A percentile compares a stretch with the other conserved stretches of the same genome.
Conservation (phyloP, 2,113 vertebrate genomes). For the Morone chrysops region DNA sequence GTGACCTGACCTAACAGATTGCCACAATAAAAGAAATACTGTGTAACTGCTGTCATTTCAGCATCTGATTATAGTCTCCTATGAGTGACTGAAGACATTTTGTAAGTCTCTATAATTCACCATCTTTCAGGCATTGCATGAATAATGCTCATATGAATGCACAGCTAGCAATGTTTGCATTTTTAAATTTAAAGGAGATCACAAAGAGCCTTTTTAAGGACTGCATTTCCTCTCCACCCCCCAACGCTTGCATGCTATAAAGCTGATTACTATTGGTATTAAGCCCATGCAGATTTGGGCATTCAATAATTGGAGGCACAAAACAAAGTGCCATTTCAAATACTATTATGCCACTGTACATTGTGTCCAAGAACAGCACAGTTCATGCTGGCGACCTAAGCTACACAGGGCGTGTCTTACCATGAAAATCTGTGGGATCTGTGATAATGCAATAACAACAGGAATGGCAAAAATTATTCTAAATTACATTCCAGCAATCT, state of each 20-base stretch:
- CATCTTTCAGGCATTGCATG: too few relatives aligned
- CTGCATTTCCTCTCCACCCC: background rate
- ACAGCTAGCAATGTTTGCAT: too few relatives aligned
- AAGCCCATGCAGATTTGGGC: background rate
- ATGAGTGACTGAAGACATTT: background rate
- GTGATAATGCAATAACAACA: too few relatives aligned
- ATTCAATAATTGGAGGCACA: slow-evolving; percentile 15
- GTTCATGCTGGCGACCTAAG: slow-evolving; percentile 13
- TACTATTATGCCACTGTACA: background rate
- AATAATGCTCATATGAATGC: too few relatives aligned
- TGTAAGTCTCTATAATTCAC: background rate
- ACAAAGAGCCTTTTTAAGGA: background rate
- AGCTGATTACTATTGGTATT: background rate
- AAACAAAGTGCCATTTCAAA: slow-evolving; percentile 25
- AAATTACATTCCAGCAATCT: too few relatives aligned
- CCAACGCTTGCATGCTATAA: background rate
- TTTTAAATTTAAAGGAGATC: background rate
- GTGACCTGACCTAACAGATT: too few relatives aligned
- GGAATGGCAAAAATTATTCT: too few relatives aligned
- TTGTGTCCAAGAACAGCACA: slow-evolving; percentile 19
- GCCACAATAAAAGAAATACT: too few relatives aligned
- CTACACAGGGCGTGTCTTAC: too few relatives aligned
- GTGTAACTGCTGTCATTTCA: background rate
- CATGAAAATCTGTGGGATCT: too few relatives aligned
- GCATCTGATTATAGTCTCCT: background rate